Percentiles rank a stretch among this genome's conserved stretches.
Evolutionary conservation across 2,797 vertebrate genomes (phyloP).

Genomic region (Sebastes itinus): DNA sequence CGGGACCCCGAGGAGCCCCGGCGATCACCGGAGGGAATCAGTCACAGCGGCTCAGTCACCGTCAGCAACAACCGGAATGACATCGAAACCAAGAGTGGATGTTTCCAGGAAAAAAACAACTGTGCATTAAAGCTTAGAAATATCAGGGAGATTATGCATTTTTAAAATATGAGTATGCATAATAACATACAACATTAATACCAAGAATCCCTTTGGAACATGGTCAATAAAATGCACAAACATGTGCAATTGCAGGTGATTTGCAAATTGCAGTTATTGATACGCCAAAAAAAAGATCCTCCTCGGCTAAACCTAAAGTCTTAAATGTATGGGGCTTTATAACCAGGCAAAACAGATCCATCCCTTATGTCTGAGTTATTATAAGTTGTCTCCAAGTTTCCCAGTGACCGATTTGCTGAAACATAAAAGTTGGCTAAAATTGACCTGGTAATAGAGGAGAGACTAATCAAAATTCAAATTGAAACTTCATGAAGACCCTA

Average conservation of each 20-base stretch:
- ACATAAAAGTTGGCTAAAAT: background rate
- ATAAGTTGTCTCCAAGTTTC: background rate
- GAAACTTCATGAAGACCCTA: background rate
- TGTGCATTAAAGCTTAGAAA: background rate
- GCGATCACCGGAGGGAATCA: constrained; percentile 57
- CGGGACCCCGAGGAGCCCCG: constrained; percentile 59
- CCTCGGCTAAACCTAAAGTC: background rate
- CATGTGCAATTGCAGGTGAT: too few species aligned
- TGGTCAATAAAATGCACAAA: background rate
- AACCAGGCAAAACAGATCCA: background rate
- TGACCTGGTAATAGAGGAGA: background rate
- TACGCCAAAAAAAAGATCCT: background rate
- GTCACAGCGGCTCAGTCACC: constrained; percentile 40
- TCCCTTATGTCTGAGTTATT: background rate
- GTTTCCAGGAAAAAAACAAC: background rate
- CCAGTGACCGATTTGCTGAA: background rate
- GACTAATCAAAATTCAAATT: background rate
- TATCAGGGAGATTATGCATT: background rate
- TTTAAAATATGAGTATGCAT: background rate
- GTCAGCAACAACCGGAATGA: constrained; percentile 45
- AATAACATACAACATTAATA: background rate
- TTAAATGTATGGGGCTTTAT: background rate
- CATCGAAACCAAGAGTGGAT: constrained; percentile 11
- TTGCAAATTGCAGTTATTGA: background rate
- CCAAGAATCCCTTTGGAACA: background rate